Evolutionary conservation across 64 coral and sea anemone species (phyloP), one percentile per base, ranked within the genome.

Genomic region (Stylophora pistillata): DNA sequence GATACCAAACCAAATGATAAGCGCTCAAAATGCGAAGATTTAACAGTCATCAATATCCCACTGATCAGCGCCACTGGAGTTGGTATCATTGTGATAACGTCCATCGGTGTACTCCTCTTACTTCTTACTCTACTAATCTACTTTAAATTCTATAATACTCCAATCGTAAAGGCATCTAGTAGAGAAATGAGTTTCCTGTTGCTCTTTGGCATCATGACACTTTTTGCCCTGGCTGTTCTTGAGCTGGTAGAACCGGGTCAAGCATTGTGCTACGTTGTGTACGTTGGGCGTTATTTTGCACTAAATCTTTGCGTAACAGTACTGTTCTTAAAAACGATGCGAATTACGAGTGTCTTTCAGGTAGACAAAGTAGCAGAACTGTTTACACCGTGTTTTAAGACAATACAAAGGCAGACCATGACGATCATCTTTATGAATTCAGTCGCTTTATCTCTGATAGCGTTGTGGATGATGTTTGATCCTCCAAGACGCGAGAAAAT

Each of bases 91-190:
- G 53, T 91, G 17, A 37, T 95, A 15, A 72, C 82, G 41, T 25
- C 70, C 21, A 53, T 88, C 15, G 94, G 94, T 9, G 72, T 91
- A 18, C 1, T 59, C 2, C 31, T 82, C 74, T 88, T 85, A 2
- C 0, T 77, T 12, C 76, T 88, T 65, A 71, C 89, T 31, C 64
- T 59, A 10, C 61, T 64, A 26, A 78, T 92, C 5, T 90, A 85
- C 74, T 66, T 92, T 63, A 91, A 89, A 33, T 85, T 88, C 59
- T 91, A 95, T 20, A 56, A 86, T 15, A 95, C 89, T 6, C 94
- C 94, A 58, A 82, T 95, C 53, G 89, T 95, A 9, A 91, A 85
- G 71, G 94, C 94, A 33, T 82, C 89, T 62, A 95, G 88, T 26
- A 91, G 83, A 63, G 94, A 95, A 74, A 54, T 95, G 26, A 88